Evolutionary conservation across 2,113 vertebrate genomes (phyloP).

Genomic region (Calyptommatus sinebrachiatus): DNA sequence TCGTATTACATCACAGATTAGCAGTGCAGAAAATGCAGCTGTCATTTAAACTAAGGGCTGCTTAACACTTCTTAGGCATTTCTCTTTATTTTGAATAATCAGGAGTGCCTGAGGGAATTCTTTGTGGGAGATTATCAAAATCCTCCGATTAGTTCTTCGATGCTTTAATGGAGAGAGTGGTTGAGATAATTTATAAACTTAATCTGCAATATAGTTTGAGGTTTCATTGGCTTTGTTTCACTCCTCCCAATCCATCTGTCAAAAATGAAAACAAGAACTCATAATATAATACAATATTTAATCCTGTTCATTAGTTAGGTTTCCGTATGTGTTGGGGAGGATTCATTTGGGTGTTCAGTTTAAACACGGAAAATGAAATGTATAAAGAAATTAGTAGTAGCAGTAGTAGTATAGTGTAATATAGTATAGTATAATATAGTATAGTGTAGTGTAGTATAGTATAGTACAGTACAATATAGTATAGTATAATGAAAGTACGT

Average conservation of each 20-base stretch:
- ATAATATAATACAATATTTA: not conserved
- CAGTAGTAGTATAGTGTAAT: not conserved
- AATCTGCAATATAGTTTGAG: not conserved
- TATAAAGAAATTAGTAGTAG: not conserved
- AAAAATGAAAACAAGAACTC: not conserved
- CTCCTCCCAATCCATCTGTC: not conserved
- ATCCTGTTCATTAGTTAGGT: not conserved
- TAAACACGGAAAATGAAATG: not conserved
- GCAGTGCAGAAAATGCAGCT: constrained; percentile 16
- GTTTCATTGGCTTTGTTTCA: not conserved
- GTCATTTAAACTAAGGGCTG: constrained; percentile 55
- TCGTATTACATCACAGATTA: constrained; percentile 51
- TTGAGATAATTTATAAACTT: not conserved
- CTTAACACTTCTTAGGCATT: constrained; percentile 20
- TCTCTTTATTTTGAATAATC: constrained; percentile 25
- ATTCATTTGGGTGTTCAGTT: not conserved
- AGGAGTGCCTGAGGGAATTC: not conserved
- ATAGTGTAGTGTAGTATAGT: not conserved
- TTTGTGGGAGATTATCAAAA: constrained; percentile 27
- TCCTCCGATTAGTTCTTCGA: constrained; percentile 7
- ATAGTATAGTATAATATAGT: too few species aligned
- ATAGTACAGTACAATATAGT: too few species aligned
- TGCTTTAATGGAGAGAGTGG: constrained; percentile 29
- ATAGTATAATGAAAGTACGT: too few species aligned
- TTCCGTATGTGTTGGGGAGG: not conserved